Base-by-base conservation (phyloP, 2,888 invertebrate species). In the Calameuta filiformis region DNA sequence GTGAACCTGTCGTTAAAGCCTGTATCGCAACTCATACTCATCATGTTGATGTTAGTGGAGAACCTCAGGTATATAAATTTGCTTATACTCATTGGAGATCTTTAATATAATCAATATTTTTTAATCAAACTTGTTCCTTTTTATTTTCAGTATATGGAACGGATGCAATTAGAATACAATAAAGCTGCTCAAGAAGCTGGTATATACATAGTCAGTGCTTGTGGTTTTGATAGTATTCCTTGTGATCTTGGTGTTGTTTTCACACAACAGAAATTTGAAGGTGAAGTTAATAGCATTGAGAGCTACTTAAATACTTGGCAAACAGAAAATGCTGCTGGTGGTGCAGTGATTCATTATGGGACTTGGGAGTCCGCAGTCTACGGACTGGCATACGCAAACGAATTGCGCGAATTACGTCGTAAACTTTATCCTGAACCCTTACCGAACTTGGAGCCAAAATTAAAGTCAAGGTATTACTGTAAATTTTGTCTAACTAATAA, bases 141-240 rank as follows among this genome's bases (percentile, higher is more conserved):
- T 69, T 73, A 81, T 82, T 89, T 90, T 0, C 92, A 97, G 95
- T 98, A 94, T 89, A 95, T 98, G 92, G 98, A 98, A 91, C 92
- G 92, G 40, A 97, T 97, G 94, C 97, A 97, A 89, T 91, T 98
- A 78, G 93, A 96, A 84, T 98, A 98, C 91, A 93, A 96, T 84
- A 93, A 94, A 79, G 90, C 91, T 71, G 98, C 98, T 0, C 92
- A 95, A 85, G 95, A 96, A 84, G 95, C 96, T 12, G 96, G 96
- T n/a, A 94, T 97, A 6, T 98, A 96, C 91, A 93, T 99, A 12
- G 92, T 99, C 37, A 97, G 97, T 83, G 96, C 98, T 1, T 98
- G 98, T 92, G 99, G 99, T 40, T 96, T 97, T 90, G 99, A 99
- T 92, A 96, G 97, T 87, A 95, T 99, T 83, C 98, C 98, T 30